Evolutionary conservation across 2,888 invertebrate genomes (phyloP).

Genomic region (Rapana venosa): DNA sequence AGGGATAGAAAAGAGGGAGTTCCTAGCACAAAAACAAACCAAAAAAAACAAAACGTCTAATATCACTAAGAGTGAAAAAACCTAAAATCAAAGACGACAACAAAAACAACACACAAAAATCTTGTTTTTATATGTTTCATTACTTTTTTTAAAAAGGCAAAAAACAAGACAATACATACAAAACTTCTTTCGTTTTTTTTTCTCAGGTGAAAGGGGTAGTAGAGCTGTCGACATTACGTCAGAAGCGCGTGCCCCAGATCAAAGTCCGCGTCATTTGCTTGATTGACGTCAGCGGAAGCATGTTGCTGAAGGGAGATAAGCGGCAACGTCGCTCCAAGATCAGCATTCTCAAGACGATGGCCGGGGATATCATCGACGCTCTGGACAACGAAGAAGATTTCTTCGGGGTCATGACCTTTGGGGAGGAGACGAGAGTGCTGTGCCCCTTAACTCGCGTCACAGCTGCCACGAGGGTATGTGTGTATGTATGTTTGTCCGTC

Average conservation of each 20-base stretch:
- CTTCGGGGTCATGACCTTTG: slow-evolving; percentile 69
- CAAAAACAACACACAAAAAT: no score
- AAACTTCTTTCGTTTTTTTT: not conserved
- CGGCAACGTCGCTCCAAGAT: slow-evolving; percentile 62
- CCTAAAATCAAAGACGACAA: no score
- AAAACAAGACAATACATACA: no score
- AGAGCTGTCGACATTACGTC: slow-evolving; percentile 62
- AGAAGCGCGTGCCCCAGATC: slow-evolving; percentile 53
- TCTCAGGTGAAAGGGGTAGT: slow-evolving; percentile 65
- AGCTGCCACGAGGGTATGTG: slow-evolving; percentile 64
- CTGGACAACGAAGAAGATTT: slow-evolving; percentile 67
- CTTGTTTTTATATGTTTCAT: no score
- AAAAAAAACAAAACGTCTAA: no score
- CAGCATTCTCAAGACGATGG: slow-evolving; percentile 65
- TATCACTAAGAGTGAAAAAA: no score
- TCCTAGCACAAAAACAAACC: no score
- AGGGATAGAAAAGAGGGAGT: no score
- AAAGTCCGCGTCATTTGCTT: slow-evolving; percentile 69
- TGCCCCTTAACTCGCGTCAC: slow-evolving; percentile 67
- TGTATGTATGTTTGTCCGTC: no score
- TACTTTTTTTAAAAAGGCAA: no score
- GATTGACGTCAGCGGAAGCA: slow-evolving; percentile 74
- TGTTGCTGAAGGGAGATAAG: slow-evolving; percentile 63
- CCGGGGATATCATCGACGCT: slow-evolving; percentile 61
- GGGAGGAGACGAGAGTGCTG: slow-evolving; percentile 63